These are phyloP conservation scores for Saguinus imperator DNA, from an alignment of 2,113 vertebrate species.

Conservation along the genomic window DNA sequence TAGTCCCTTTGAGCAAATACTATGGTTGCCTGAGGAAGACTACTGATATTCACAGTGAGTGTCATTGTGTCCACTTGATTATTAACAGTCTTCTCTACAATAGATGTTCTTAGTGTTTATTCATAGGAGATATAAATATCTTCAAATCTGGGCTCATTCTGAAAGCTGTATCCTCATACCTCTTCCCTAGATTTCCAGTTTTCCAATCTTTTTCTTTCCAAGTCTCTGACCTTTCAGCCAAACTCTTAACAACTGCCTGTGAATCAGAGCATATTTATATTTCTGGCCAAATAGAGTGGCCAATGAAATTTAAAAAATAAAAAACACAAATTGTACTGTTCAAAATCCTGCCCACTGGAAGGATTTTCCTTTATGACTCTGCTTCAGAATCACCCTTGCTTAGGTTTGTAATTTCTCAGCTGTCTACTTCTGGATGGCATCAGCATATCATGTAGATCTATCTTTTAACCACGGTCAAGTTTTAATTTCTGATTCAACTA, in stretches of 20 bases:
- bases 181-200: constrained; percentile 9
- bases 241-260: constrained; percentile 27
- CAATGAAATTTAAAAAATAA: neutral
- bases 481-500: neutral
- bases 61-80: neutral
- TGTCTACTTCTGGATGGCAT: neutral
- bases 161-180: neutral
- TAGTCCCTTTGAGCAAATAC: neutral
- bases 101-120: neutral
- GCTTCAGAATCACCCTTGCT: neutral
- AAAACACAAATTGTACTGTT: neutral
- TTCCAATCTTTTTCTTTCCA: constrained; percentile 42
- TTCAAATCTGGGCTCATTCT: neutral
- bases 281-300: neutral
- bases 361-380: neutral
- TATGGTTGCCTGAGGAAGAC: neutral
- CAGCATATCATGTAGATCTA: neutral
- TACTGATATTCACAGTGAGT: neutral
- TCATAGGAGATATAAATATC: neutral
- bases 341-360: neutral
- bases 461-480: neutral
- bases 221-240: constrained; percentile 20
- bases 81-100: neutral
- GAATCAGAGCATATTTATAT: constrained; percentile 36
- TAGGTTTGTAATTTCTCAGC: neutral